Base-by-base conservation (phyloP, 2,888 invertebrate genomes). In the Drosophila seclusa region DNA sequence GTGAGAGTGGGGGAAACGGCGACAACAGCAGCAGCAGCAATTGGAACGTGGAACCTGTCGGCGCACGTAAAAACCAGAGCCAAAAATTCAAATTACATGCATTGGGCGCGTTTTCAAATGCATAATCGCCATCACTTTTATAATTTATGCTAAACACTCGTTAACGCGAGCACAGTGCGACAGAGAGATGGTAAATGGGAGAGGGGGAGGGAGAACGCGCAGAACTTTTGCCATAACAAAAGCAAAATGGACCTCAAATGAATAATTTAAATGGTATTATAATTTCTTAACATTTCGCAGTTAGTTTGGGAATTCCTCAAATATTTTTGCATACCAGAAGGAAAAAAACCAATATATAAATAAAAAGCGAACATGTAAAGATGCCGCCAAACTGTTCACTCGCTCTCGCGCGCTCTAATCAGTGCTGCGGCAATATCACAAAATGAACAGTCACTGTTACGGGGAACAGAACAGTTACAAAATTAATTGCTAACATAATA, bases 31-130 rank as follows among this genome's bases (percentile, higher is more conserved):
- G 42, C 70, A 67, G 73, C 59, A 74, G 68, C 80, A 78, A 69
- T 82, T 82, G 82, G 78, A 77, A 78, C 72, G 81, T 75, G 81
- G 82, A 90, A 90, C 90, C 83, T 90, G 90, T 88, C 90, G 76
- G 73, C 78, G 71, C 73, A 80, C 88, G 83, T 78, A 87, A 89
- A 87, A 86, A 89, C 86, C 88, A 89, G 76, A 83, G 82, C 73
- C 73, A 74, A 83, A 78, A 80, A 80, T 80, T 80, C 48, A 82
- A 82, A 82, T 90, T 88, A 86, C 80, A 89, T 86, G 90, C 90
- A 87, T 80, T 80, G 75, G 60, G 80, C 72, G 80, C 89, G 84
- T 78, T 83, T 83, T 67, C 71, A 88, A 88, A 90, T 86, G 89
- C 88, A 86, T 88, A 86, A 88, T 85, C 75, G 75, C 63, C 52